Evolutionary conservation across 2,113 vertebrate genomes (phyloP), one percentile per base, ranked within the genome.

Genomic region (Gopherus evgoodei): DNA sequence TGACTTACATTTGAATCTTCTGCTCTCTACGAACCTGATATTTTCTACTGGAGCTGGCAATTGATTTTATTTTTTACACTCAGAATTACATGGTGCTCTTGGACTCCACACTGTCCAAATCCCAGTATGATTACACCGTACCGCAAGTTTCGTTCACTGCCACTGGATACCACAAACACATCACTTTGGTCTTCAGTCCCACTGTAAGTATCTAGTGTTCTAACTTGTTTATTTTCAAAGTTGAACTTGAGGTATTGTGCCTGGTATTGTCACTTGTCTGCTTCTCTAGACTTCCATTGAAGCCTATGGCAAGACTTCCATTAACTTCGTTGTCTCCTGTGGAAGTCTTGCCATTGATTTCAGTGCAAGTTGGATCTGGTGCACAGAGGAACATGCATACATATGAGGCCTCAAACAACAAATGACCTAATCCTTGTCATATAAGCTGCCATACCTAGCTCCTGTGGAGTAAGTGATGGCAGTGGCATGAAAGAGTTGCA

Each of bases 101-200:
- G 95, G 98, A 99, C 97, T 99, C 99, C 56, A 99, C 99, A 0
- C 95, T 99, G 87, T 98, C 99, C 90, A 99, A 98, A 35, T 99
- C 99, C 50, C 99, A 99, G 96, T 99, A 99, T 7, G 99, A 99
- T 97, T 99, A 99, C 87, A 98, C 97, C 12, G 97, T 99, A 82
- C 99, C 99, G 38, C 99, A 99, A 91, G 98, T 99, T 59, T 98
- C 99, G 3, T 99, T 99, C 97, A 98, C 98, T 13, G 98, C 99
- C 27, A 95, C 95, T 5, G 99, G 99, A 59, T 99, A 99, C 98
- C 99, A 99, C 90, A 99, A 99, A 76, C 99, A 99, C 81, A 81
- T 99, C 97, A 99, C 99, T 1, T 95, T 99, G 97, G 95, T 99
- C 81, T 99, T 99, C 95, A 99, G 98, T 93, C 99, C 99, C 90